These are phyloP conservation scores for Syngnathus floridae DNA, from an alignment of 2,113 vertebrate species.

Conservation along the genomic window DNA sequence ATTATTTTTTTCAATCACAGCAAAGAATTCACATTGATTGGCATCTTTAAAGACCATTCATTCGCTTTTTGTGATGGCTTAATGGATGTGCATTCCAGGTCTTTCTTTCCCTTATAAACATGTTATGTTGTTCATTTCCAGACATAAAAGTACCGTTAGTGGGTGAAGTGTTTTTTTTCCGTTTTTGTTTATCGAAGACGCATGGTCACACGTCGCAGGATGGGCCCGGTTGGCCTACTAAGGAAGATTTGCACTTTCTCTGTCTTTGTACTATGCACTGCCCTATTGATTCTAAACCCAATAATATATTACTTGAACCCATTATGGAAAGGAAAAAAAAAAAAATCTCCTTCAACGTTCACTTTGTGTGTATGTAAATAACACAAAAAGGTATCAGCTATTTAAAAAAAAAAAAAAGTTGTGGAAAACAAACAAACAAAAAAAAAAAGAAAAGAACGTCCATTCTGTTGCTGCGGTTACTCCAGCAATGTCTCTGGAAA, in stretches of 20 bases:
- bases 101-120: slow-evolving; percentile 76
- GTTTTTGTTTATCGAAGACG: slow-evolving; percentile 64
- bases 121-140: slow-evolving; percentile 72
- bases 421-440: slow-evolving; percentile 46
- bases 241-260: slow-evolving; percentile 99
- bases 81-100: slow-evolving; percentile 99
- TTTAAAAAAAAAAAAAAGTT: slow-evolving; percentile 60
- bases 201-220: slow-evolving; percentile 78
- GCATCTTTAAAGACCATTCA: slow-evolving; percentile 24
- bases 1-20: no score
- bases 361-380: slow-evolving; percentile 93
- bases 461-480: slow-evolving; percentile 81
- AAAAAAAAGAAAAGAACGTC: slow-evolving; percentile 64
- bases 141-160: slow-evolving; percentile 81
- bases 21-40: slow-evolving; percentile 33
- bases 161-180: slow-evolving; percentile 67
- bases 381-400: slow-evolving; percentile 74
- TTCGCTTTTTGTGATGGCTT: slow-evolving; percentile 54
- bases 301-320: slow-evolving; percentile 97
- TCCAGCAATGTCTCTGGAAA: slow-evolving; percentile 82
- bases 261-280: slow-evolving; percentile 99
- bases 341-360: slow-evolving; percentile 77
- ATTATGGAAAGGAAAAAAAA: slow-evolving; percentile 70
- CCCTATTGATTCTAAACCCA: slow-evolving; percentile 99
- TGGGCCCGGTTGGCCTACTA: slow-evolving; percentile 77